Evolutionary conservation across 2,797 vertebrate genomes (phyloP), one percentile per base, ranked within the genome.

Genomic region (Sphenodon punctatus): DNA sequence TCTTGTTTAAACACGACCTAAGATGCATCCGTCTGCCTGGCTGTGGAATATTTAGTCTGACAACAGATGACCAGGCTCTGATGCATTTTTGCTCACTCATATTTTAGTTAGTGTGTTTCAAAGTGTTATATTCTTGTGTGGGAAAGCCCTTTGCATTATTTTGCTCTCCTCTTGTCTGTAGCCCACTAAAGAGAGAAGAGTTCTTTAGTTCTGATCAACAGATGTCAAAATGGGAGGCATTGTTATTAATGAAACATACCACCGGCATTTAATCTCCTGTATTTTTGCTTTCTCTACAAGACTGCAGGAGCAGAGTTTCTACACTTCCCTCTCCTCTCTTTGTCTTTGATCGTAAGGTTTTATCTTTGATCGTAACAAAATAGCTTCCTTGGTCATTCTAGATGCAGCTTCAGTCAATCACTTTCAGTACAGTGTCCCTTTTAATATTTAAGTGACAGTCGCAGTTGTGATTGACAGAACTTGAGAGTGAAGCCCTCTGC

Each of bases 41-140:
- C 81, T 88, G 63, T 58, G 19, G 58, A 7, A 0, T 30, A 63
- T 89, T 86, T 88, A 81, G 89, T 94, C 91, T 75, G 84, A 87
- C 88, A 93, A 66, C 88, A 92, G 90, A 88, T 88, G 88, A 90
- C 88, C 81, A 53, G 87, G 63, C 81, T 91, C 86, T 69, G 71
- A 76, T 30, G 88, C 86, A 38, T 8, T 56, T 17, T 85, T 75
- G 82, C 88, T 93, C 88, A 82, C 87, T 90, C 87, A 78, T 88
- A 83, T 78, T 88, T 91, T 88, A 81, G 82, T n/a, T 70, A 53
- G 86, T 77, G 83, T 84, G 42, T 75, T 89, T 56, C 53, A 69
- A 87, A 88, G 49, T 64, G 78, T 67, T 90, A 16, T 80, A 71
- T 67, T 90, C 59, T 78, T 84, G 83, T 73, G 69, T 34, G 2